Evolutionary conservation across 2,888 invertebrate genomes (phyloP), one percentile per base, ranked within the genome.

Genomic region (Caenorhabditis panamensis): DNA sequence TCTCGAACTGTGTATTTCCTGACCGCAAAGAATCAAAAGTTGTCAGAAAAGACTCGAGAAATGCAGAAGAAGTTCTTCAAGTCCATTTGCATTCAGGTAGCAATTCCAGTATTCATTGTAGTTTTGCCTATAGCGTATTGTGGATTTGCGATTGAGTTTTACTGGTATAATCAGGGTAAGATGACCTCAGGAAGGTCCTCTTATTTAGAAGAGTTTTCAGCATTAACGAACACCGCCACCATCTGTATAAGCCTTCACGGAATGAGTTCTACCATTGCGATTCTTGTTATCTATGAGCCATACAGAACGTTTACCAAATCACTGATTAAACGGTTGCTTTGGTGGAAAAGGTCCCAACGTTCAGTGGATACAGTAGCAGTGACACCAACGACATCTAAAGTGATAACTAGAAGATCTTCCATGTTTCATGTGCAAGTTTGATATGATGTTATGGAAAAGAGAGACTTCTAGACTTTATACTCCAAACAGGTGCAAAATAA

Each of bases 161-260:
- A 75, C 37, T 75, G 41, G 26, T 75, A 75, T 49, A 53, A 75
- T 31, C 75, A 75, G 16, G 53, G 71, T 71, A 3, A 18, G 67
- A n/a, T n/a, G n/a, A n/a, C n/a, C n/a, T n/a, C n/a, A n/a, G n/a
- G n/a, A n/a, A n/a, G n/a, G n/a, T n/a, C n/a, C n/a, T 36, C 36
- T 36, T 36, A 5, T 36, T 8, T 36, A 5, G 36, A 36, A 5
- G 36, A n/a, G n/a, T n/a, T 61, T 71, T 20, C 62, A 71, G 62
- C 66, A 26, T 44, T 75, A 36, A 59, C 41, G 6, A 75, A 75
- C 59, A 64, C 66, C 24, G 59, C 59, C 24, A 28, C 53, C 9
- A 41, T 66, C 6, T 75, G 49, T n/a, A n/a, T 66, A 0, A 31
- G 51, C 0, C 67, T 75, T 18, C 75, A 75, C 16, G 75, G 75